These are phyloP conservation scores for Epirrhoe alternata DNA, from an alignment of 2,888 invertebrate genomes.

Conservation along the genomic window DNA sequence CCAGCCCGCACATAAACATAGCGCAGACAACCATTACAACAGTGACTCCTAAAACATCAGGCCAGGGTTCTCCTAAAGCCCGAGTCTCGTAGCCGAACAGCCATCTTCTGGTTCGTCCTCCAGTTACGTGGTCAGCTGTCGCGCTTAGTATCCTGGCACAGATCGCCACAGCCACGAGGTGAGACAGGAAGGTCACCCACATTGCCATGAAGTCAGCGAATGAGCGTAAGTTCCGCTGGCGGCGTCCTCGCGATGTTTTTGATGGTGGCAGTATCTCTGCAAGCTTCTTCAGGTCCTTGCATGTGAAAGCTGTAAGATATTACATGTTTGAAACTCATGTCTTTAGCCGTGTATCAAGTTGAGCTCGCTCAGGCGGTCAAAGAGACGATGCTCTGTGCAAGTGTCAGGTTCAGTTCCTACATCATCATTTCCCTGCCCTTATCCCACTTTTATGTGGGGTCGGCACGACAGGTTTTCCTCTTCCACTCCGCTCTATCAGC, in stretches of 20 bases:
- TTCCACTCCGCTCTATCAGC: too few species aligned
- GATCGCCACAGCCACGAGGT: constrained; percentile 85
- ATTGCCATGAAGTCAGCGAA: constrained; percentile 84
- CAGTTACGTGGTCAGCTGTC: constrained; percentile 86
- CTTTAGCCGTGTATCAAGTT: too few species aligned
- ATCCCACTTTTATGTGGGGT: too few species aligned
- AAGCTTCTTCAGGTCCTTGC: constrained; percentile 72
- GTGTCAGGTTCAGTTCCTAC: too few species aligned
- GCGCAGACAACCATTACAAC: constrained; percentile 86
- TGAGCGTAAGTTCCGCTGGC: constrained; percentile 78
- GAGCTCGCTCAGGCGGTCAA: too few species aligned
- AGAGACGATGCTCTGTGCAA: too few species aligned
- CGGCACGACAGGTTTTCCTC: too few species aligned
- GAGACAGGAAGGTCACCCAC: constrained; percentile 86
- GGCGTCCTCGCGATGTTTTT: constrained; percentile 70
- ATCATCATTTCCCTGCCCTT: too few species aligned
- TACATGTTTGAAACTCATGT: not conserved
- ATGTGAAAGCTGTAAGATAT: constrained; percentile 69
- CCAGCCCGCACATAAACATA: constrained; percentile 87
- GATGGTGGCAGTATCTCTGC: constrained; percentile 71
- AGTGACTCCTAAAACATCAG: constrained; percentile 86
- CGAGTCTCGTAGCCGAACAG: constrained; percentile 85
- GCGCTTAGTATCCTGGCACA: constrained; percentile 87
- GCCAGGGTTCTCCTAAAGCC: constrained; percentile 86
- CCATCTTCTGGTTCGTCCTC: constrained; percentile 85